phyloP scores from a whole-genome alignment of 2,113 vertebrate species.

The Hydropotes inermis region DNA sequence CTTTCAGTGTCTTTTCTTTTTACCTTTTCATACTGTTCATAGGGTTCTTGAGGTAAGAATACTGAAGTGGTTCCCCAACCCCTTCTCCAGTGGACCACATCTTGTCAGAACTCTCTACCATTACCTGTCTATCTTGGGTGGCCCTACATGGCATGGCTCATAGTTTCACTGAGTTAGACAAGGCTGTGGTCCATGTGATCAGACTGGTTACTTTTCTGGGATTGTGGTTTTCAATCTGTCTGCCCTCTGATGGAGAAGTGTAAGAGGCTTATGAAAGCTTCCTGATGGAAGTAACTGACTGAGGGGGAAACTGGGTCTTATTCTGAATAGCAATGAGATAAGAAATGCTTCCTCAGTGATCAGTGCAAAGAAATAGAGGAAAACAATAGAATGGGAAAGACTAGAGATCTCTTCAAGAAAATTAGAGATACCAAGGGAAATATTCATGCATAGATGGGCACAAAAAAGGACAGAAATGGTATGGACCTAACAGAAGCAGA shows the following conservation, averaged over 20 bases:
- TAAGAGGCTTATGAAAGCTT: neutral
- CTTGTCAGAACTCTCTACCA: neutral
- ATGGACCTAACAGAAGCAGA: neutral
- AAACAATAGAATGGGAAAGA: neutral
- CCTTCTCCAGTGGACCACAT: neutral
- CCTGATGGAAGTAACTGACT: neutral
- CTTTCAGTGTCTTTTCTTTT: neutral
- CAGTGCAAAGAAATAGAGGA: neutral
- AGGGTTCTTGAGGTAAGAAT: neutral
- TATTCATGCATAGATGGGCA: neutral
- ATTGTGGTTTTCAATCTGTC: neutral
- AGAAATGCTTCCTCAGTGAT: neutral
- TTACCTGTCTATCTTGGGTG: neutral
- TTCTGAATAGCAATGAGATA: neutral
- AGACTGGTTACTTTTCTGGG: neutral
- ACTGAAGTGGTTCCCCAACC: neutral
- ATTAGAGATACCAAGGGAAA: neutral
- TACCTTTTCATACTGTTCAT: neutral
- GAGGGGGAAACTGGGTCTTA: neutral
- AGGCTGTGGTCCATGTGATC: neutral
- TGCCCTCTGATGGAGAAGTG: neutral
- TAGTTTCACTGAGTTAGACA: neutral
- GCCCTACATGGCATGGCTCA: neutral
- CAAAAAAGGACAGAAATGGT: neutral
- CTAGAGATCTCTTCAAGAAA: neutral